Evolutionary conservation across 2,797 vertebrate species (phyloP), one percentile per base, ranked within the genome.

Genomic region (Taeniopygia guttata): DNA sequence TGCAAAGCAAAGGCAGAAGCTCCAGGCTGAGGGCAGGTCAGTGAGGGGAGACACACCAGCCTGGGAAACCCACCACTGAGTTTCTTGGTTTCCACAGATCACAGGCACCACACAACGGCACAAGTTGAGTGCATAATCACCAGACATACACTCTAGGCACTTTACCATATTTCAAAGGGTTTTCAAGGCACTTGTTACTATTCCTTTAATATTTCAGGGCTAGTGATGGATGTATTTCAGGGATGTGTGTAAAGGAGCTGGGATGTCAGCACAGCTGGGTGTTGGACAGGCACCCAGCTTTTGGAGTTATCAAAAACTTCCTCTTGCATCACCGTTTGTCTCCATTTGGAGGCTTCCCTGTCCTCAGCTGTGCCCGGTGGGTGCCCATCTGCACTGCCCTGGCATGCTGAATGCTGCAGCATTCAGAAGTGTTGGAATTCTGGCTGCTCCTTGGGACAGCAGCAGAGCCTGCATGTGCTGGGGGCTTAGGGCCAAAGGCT

Each of bases 301-400:
- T 4, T 34, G 17, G 15, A 5, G 11, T 49, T 21, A 13, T 15
- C 68, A 51, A n/a, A 34, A 52, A 3, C 45, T 38, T 49, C 34
- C 72, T 77, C 27, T 26, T 34, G 23, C 63, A 22, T 27, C 42
- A 27, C 17, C 27, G 2, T 58, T 60, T 25, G 8, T 60, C 27
- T 64, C 49, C 30, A 5, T 19, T 17, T 46, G 23, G 30, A 69
- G 16, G 26, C 12, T 43, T 29, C 15, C 22, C 74, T 55, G 42
- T 7, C 17, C 32, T 25, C 21, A 55, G 74, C 29, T 1, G 0
- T 34, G 30, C 30, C 42, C 2, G 43, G 29, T 6, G 2, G 1
- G 13, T 55, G 54, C 56, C 56, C 36, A 13, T 16, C 43, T 8
- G 3, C 69, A 3, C 38, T 82, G 34, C 23, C 54, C 30, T 23